Percentiles rank a stretch among this genome's conserved stretches.
Conservation (phyloP, 2,113 vertebrate genomes). For the Dendropsophus ebraccatus region DNA sequence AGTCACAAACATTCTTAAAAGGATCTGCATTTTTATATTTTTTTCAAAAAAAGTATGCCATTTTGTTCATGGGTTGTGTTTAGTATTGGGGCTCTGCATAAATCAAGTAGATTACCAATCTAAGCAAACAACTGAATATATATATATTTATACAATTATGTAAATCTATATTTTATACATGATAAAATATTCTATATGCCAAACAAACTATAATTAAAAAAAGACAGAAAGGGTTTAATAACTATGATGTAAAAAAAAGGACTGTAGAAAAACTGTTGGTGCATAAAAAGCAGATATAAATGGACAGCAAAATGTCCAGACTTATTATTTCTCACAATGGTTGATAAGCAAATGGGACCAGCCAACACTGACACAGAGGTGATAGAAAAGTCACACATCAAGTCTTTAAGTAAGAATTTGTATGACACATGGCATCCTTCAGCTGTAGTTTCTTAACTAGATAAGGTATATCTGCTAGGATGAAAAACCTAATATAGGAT, state of each 20-base stretch:
- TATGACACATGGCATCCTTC: neutral
- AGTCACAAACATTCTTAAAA: no score
- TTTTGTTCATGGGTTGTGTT: no score
- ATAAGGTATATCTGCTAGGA: constrained; percentile 1
- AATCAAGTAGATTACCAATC: no score
- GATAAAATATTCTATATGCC: neutral
- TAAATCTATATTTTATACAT: no score
- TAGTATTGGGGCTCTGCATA: no score
- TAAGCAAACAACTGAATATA: no score
- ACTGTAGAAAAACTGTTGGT: neutral
- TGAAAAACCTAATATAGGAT: neutral
- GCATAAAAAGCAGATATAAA: neutral
- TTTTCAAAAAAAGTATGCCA: no score
- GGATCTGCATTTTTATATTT: no score
- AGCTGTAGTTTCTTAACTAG: neutral
- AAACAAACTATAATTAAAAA: neutral
- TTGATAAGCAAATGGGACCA: neutral
- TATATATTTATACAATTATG: no score
- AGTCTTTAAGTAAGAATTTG: neutral
- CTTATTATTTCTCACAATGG: neutral
- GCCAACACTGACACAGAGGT: neutral
- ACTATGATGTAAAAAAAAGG: neutral
- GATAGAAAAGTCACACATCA: neutral
- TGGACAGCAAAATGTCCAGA: neutral
- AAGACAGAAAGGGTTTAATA: neutral